Evolutionary conservation across 1,140 invertebrate genomes (phyloP).

Genomic region (Cryptotermes secundus): DNA sequence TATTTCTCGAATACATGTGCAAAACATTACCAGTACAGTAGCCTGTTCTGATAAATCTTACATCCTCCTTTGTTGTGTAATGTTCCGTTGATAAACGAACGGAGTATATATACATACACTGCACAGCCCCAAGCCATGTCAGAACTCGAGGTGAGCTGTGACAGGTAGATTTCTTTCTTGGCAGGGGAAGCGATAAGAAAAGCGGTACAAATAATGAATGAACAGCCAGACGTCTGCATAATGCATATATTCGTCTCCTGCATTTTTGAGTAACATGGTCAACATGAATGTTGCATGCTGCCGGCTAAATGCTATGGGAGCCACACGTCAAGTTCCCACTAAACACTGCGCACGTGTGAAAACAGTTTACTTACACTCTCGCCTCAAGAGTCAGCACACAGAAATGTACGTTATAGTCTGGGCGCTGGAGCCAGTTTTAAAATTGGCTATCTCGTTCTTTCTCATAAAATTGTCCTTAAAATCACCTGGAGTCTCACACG

Average conservation of each 20-base stretch:
- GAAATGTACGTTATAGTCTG: too few species aligned
- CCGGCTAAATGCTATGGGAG: background rate
- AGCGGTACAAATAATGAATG: background rate
- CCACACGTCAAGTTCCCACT: background rate
- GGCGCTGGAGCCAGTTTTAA: too few species aligned
- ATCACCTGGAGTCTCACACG: too few species aligned
- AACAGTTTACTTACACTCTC: background rate
- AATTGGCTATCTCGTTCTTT: too few species aligned
- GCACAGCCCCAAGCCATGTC: background rate
- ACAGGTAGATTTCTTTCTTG: background rate
- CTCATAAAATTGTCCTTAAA: too few species aligned
- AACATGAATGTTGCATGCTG: constrained; percentile 10
- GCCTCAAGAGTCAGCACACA: background rate
- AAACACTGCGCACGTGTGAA: background rate
- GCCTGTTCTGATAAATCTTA: too few species aligned
- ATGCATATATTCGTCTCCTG: background rate
- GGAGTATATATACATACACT: too few species aligned
- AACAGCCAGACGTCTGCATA: background rate
- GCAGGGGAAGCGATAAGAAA: background rate
- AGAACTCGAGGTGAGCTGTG: background rate
- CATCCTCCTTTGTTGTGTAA: too few species aligned
- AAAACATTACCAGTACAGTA: too few species aligned
- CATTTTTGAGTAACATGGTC: background rate
- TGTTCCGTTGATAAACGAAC: too few species aligned
- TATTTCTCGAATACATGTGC: too few species aligned